Evolutionary conservation across 2,113 vertebrate genomes (phyloP), one percentile per base, ranked within the genome.

Genomic region (Pycnonotus jocosus): DNA sequence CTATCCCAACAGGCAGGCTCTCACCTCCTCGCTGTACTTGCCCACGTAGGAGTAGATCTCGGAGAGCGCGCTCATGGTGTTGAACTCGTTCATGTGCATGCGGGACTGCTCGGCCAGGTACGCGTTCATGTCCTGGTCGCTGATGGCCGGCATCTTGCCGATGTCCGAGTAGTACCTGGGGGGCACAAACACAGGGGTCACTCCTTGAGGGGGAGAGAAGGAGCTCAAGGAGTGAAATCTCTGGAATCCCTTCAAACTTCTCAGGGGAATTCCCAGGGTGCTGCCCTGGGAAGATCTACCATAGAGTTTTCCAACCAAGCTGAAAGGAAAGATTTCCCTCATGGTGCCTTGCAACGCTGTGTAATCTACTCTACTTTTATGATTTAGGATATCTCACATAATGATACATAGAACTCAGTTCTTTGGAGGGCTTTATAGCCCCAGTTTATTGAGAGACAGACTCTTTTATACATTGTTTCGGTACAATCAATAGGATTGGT

Each of bases 61-160:
- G 1, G 99, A 99, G 96, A 99, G 99, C 0, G 99, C 99, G 30
- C 99, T 99, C 99, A 99, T 99, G 28, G 98, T 98, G 98, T 99
- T 99, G 98, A 99, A 99, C 97, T 99, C 99, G 1, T 98, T 99
- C 98, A 99, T 99, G 97, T 99, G 99, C 99, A 99, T 99, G 93
- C 99, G 98, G 22, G 99, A 99, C 97, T 99, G 99, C 96, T 99
- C 99, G 1, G 99, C 99, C 97, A 99, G 98, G 97, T 99, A 99
- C 0, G 99, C 99, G 0, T 99, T 99, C 99, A 99, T 99, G 97
- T 99, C 99, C 98, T 99, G 99, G 98, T 99, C 99, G 6, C 99
- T 99, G 98, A 99, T 99, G 10, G 99, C 99, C 13, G 98, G 99
- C 99, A 99, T 99, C 97, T 99, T 99, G 96, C 91, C 98, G 2